Conservation (phyloP, 2,888 invertebrate species). For the Tridacna gigas region DNA sequence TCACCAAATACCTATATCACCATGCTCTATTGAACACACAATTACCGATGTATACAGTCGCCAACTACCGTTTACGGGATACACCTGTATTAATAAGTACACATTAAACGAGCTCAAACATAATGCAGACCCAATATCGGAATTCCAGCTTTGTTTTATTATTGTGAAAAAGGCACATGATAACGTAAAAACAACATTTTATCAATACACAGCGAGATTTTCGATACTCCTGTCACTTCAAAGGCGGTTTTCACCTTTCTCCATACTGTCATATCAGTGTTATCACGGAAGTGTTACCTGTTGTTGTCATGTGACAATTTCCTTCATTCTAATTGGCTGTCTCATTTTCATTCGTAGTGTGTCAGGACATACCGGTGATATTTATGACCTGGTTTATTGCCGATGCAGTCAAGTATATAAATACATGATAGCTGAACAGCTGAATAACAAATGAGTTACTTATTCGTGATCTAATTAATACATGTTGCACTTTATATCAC, state of each 20-base stretch:
- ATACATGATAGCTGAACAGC: too few relatives aligned
- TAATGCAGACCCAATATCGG: not conserved
- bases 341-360: constrained; percentile 5
- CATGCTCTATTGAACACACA: constrained; percentile 23
- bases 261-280: constrained; percentile 9
- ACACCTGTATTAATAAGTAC: constrained; percentile 8
- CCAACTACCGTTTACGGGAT: not conserved
- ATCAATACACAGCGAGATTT: constrained; percentile 4
- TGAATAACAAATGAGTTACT: too few relatives aligned
- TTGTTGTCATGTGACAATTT: constrained; percentile 42
- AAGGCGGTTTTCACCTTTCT: constrained; percentile 24
- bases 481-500: too few relatives aligned
- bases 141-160: not conserved
- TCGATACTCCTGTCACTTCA: constrained; percentile 11
- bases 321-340: constrained; percentile 21
- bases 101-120: not conserved
- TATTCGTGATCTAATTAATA: too few relatives aligned
- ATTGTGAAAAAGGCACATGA: constrained; percentile 4
- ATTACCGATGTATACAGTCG: not conserved
- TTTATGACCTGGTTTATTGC: constrained; percentile 1
- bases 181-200: too few relatives aligned
- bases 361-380: constrained; percentile 2
- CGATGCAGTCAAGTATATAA: too few relatives aligned
- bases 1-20: constrained; percentile 21
- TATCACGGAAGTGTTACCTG: constrained; percentile 43